Evolutionary conservation across 2,113 vertebrate species (phyloP).

Genomic region (Notothenia rossii): DNA sequence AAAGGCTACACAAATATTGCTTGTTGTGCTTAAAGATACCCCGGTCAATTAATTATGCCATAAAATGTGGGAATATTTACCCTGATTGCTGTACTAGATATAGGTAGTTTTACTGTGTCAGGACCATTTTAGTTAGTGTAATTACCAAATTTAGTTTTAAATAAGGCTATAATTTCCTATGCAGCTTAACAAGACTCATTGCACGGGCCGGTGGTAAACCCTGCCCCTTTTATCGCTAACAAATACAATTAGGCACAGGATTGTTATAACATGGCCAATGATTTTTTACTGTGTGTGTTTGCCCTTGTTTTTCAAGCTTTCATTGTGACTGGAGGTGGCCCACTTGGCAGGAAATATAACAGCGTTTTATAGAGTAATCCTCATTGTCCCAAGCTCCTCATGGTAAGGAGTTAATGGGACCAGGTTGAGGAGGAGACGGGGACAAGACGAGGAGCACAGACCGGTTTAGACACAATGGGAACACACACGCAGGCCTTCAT

Average conservation of each 20-base stretch:
- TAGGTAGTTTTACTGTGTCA: neutral
- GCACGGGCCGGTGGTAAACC: conserved; percentile 9
- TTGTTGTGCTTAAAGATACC: neutral
- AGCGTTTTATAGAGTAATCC: conserved; percentile 55
- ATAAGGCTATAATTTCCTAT: conserved; percentile 1
- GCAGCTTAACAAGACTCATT: conserved; percentile 6
- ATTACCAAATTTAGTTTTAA: conserved; percentile 1
- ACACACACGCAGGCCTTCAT: conserved; percentile 56
- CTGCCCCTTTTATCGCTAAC: conserved; percentile 9
- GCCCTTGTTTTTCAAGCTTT: conserved; percentile 53
- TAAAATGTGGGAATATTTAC: conserved; percentile 4
- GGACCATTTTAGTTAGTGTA: conserved; percentile 2
- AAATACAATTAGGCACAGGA: conserved; percentile 26
- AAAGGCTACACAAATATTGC: conserved; percentile 9
- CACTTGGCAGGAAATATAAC: conserved; percentile 61
- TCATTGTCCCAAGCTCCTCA: conserved; percentile 52
- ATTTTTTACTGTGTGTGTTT: conserved; percentile 45
- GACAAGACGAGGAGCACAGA: conserved; percentile 54
- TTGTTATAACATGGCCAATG: conserved; percentile 27
- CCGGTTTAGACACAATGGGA: conserved; percentile 81
- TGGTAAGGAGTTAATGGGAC: conserved; percentile 72
- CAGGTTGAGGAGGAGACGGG: conserved; percentile 68
- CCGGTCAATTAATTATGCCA: neutral
- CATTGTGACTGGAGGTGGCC: conserved; percentile 54
- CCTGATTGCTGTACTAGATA: neutral